A percentile compares a stretch with the other conserved stretches of the same genome.
Conservation (phyloP, 2,888 invertebrate genomes). For the Eupithecia pulchellata region DNA sequence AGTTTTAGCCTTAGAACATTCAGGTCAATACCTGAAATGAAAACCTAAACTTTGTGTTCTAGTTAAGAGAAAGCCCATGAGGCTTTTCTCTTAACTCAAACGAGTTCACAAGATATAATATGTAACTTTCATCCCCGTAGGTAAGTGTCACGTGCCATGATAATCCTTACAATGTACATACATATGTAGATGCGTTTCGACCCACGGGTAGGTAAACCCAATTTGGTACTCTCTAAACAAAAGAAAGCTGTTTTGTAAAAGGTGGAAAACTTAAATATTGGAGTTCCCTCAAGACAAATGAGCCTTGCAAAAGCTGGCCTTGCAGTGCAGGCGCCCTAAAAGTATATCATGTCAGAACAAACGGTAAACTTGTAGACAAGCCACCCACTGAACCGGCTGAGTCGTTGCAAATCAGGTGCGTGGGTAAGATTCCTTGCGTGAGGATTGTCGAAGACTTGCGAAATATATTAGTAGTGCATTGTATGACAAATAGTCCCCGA, state of each 20-base stretch:
- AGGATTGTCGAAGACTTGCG: constrained; percentile 65
- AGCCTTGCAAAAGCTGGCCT: constrained; percentile 6
- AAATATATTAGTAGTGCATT: constrained; percentile 70
- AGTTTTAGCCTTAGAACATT: neutral
- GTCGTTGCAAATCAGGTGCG: constrained; percentile 80
- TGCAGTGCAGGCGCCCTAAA: constrained; percentile 8
- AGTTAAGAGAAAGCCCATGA: no score
- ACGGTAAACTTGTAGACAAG: constrained; percentile 39
- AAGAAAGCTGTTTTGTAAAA: neutral
- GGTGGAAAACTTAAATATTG: neutral
- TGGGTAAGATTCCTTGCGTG: constrained; percentile 68
- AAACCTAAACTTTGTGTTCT: no score
- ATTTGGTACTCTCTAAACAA: neutral
- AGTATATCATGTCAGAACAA: constrained; percentile 25
- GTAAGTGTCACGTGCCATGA: neutral
- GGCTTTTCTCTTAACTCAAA: neutral
- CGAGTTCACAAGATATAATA: neutral
- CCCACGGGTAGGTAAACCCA: neutral
- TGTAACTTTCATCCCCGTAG: neutral
- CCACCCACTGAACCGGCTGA: constrained; percentile 61
- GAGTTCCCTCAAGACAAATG: constrained; percentile 2
- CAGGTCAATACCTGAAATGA: no score
- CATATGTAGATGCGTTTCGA: neutral
- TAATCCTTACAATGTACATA: neutral
- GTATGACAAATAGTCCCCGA: constrained; percentile 67